Evolutionary conservation across 2,113 vertebrate genomes (phyloP), one percentile per base, ranked within the genome.

Genomic region (Oryzias melastigma): DNA sequence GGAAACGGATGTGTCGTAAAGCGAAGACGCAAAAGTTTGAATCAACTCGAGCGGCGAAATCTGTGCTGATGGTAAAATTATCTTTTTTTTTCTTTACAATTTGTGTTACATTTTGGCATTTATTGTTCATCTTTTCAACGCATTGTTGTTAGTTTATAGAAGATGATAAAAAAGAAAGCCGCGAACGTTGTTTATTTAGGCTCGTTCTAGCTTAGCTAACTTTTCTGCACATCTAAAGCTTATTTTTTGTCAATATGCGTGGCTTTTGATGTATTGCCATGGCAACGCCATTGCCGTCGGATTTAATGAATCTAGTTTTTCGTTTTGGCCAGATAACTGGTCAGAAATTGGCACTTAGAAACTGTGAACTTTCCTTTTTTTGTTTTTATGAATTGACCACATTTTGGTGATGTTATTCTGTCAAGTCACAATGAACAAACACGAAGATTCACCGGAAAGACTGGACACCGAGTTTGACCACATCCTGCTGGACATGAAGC

Each of bases 381-480:
- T 27, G 6, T 27, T 5, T 12, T 35, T 12, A 35, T 35, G 7
- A 12, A 35, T 35, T 12, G 10, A 35, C 35, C 2, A 35, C 35
- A 35, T 35, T 35, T 35, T 35, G 22, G 5, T 18, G 1, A 15
- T 3, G 5, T 17, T n/a, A 7, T 46, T 5, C 5, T 4, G 5
- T 42, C 51, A 86, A 75, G 55, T 68, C 62, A 85, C 48, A 58
- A 95, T 95, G 93, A 93, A 68, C 67, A 88, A 71, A 29, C 84
- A 92, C 15, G 93, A 93, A 19, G 92, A 94, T 58, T 77, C 84
- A 0, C 90, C 90, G 91, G 93, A 94, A 17, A 90, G 85, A 44
- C 65, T 99, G 71, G 95, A 99, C 63, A 85, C 89, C 0, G 95
- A 98, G 55, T 95, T 98, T 84, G 95, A 98, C 74, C 90, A 90